Evolutionary conservation across 2,797 vertebrate genomes (phyloP).

Genomic region (Syndactyla subalaris): DNA sequence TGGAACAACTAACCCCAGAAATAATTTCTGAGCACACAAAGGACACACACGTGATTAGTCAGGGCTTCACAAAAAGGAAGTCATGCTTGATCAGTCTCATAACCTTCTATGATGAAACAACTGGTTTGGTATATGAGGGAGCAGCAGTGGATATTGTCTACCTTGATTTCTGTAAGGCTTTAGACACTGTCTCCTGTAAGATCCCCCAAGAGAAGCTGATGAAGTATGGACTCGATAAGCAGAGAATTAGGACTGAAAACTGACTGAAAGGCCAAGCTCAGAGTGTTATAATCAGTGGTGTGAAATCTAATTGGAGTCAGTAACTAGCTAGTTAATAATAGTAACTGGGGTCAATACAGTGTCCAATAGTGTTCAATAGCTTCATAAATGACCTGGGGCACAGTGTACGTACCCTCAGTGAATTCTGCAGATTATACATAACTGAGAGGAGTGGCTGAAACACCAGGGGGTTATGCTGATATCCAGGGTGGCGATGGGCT

Average conservation of each 20-base stretch:
- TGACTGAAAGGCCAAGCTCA: not conserved
- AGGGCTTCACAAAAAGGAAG: not conserved
- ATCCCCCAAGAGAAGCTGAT: not conserved
- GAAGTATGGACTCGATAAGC: not conserved
- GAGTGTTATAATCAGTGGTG: not conserved
- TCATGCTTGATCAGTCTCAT: not conserved
- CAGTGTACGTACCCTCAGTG: not conserved
- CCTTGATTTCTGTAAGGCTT: not conserved
- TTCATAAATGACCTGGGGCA: not conserved
- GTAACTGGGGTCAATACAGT: not conserved
- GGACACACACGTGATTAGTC: not conserved
- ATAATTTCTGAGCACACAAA: not conserved
- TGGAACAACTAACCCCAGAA: not conserved
- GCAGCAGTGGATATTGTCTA: not conserved
- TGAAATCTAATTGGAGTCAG: not conserved
- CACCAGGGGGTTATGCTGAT: not conserved
- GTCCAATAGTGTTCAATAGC: not conserved
- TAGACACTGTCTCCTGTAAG: not conserved
- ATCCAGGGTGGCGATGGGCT: not conserved
- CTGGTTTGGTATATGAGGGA: not conserved
- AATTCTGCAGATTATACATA: not conserved
- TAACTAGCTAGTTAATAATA: not conserved
- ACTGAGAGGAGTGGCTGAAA: not conserved
- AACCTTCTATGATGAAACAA: not conserved
- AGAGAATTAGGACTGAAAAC: not conserved